phyloP scores from a whole-genome alignment of 2,113 vertebrate genomes.

The Argyrosomus japonicus region DNA sequence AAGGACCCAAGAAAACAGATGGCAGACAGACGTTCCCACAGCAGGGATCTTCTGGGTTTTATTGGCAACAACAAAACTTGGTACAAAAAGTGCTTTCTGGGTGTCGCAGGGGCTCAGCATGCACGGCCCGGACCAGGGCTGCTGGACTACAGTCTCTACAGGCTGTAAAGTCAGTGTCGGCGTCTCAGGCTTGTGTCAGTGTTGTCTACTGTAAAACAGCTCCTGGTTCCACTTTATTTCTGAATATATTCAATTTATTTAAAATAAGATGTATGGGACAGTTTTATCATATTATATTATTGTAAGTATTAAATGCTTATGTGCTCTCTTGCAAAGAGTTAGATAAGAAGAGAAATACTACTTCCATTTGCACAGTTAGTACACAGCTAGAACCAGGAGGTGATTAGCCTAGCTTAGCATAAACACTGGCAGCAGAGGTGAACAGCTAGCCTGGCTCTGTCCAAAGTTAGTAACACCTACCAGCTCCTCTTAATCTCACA shows the following conservation, averaged over 20 bases:
- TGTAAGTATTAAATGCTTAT: background rate
- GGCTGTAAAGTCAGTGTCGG: background rate
- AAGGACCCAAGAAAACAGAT: constrained; percentile 48
- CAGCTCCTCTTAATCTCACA: no score
- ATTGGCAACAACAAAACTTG: constrained; percentile 77
- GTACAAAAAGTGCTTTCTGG: constrained; percentile 75
- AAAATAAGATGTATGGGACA: no score
- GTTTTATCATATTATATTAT: background rate
- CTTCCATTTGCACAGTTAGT: background rate
- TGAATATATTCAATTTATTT: no score
- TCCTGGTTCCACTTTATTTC: background rate
- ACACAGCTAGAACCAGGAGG: no score
- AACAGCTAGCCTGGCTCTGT: no score
- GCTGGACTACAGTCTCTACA: background rate
- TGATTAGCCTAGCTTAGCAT: no score
- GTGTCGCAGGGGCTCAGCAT: constrained; percentile 34
- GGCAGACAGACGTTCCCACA: constrained; percentile 57
- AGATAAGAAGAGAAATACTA: background rate
- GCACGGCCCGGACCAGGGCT: constrained; percentile 46
- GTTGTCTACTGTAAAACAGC: no score
- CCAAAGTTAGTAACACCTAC: no score
- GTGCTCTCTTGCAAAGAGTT: background rate
- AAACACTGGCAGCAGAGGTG: no score
- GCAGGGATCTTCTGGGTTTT: constrained; percentile 64
- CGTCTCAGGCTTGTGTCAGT: background rate